Conservation (phyloP, 2,888 invertebrate species). For the Lypha dubia region DNA sequence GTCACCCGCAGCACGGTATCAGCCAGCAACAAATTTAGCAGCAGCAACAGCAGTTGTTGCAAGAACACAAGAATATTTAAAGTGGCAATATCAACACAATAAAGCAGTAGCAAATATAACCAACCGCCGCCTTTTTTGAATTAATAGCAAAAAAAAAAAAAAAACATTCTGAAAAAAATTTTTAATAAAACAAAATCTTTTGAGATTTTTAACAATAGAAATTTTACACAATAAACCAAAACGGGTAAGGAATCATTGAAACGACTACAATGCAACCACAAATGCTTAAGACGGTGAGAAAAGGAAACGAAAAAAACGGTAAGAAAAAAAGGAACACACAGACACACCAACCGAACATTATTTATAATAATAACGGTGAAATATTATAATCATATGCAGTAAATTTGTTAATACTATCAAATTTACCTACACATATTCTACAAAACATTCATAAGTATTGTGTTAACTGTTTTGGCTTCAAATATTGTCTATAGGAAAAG, state of each 20-base stretch:
- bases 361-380: slow-evolving; percentile 79
- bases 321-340: slow-evolving; percentile 32
- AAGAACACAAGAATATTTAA: slow-evolving; percentile 67
- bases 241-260: slow-evolving; percentile 31
- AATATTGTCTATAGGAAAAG: slow-evolving; percentile 21
- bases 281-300: slow-evolving; percentile 53
- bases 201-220: slow-evolving; percentile 66
- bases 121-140: slow-evolving; percentile 54
- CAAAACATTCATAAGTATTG: slow-evolving; percentile 12
- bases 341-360: slow-evolving; percentile 45
- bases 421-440: slow-evolving; percentile 15
- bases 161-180: not conserved
- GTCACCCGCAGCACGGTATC: slow-evolving; percentile 68
- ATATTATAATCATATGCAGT: slow-evolving; percentile 76
- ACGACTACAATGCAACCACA: slow-evolving; percentile 17
- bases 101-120: slow-evolving; percentile 68
- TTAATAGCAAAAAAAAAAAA: slow-evolving; percentile 18
- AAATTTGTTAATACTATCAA: slow-evolving; percentile 69
- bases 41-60: slow-evolving; percentile 52
- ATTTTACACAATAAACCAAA: slow-evolving; percentile 59
- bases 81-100: slow-evolving; percentile 67
- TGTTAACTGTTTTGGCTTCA: slow-evolving; percentile 15
- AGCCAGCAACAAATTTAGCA: slow-evolving; percentile 34
- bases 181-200: slow-evolving; percentile 53
- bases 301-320: not conserved